Evolutionary conservation across 2,797 vertebrate species (phyloP), one percentile per base, ranked within the genome.

Genomic region (Acanthurus lineatus): DNA sequence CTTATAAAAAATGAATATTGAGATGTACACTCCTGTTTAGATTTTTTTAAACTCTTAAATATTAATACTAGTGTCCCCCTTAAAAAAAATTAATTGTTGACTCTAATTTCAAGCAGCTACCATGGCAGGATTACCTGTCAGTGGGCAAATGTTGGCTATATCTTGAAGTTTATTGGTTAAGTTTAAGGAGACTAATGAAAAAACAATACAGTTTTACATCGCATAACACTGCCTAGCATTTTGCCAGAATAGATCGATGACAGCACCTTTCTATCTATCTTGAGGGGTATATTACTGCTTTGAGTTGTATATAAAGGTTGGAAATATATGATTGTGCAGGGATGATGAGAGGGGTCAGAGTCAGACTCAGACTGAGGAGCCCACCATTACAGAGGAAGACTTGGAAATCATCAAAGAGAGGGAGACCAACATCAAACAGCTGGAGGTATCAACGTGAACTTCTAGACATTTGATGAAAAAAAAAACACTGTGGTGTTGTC

Each of bases 331-430:
- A 35, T 38, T 73, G 2, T 68, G 12, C 71, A 90, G 86, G 77
- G 97, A 97, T 77, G 96, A 95, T 91, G 97, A 97, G 0, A 96
- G 95, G 95, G 95, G 93, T 89, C 96, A 94, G 91, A 94, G 93
- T 89, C 96, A 96, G 84, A 93, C 93, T 87, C 97, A 97, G 84
- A 93, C 93, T 32, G 95, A 97, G 44, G 96, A 97, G 56, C 86
- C 91, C 22, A 88, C 93, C 81, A 93, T 98, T 90, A 97, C 96
- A 1, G 96, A 97, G 81, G 96, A 97, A 76, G 97, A 98, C 80
- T 93, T 98, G 89, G 96, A 97, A 77, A 93, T 95, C 80, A 97
- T 98, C 89, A 97, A 95, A 86, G 97, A 98, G 88, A 95, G 96
- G 79, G 97, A 98, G 92, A 97, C 96, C 0, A 97, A 97, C 64